Conservation (phyloP, 1,140 invertebrate species). For the Drosophila subpulchrella region DNA sequence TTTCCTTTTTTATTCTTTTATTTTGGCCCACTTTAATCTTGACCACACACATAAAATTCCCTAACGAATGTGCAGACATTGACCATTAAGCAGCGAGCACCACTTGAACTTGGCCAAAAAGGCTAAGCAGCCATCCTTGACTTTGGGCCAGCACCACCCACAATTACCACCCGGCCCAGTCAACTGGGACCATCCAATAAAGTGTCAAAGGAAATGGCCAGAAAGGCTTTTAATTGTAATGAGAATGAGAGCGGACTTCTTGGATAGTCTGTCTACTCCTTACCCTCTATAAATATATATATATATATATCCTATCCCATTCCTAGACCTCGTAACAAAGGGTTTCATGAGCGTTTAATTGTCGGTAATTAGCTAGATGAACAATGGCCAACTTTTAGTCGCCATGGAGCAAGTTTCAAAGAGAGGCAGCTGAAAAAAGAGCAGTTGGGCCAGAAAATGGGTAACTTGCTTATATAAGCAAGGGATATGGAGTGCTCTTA, state of each 20-base stretch:
- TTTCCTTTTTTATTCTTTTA: not conserved
- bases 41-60: conserved; percentile 38
- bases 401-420: conserved; percentile 40
- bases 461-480: conserved; percentile 14
- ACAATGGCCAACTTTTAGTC: conserved; percentile 48
- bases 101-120: conserved; percentile 31
- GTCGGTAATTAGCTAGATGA: conserved; percentile 68
- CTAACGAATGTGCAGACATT: conserved; percentile 42
- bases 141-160: not conserved
- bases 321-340: conserved; percentile 40
- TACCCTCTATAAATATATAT: not conserved
- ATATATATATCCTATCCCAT: conserved; percentile 1
- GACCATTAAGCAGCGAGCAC: conserved; percentile 33
- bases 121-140: conserved; percentile 23
- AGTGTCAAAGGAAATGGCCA: conserved; percentile 76
- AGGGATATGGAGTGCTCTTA: not conserved
- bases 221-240: conserved; percentile 76
- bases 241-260: conserved; percentile 43
- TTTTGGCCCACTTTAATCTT: conserved; percentile 31
- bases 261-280: conserved; percentile 3
- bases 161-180: conserved; percentile 12
- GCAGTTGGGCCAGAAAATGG: conserved; percentile 15
- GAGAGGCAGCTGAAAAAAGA: conserved; percentile 3
- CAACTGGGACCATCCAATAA: conserved; percentile 59
- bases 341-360: conserved; percentile 69